Evolutionary conservation across 2,888 invertebrate species (phyloP), one percentile per base, ranked within the genome.

Genomic region (Bombyx huttoni): DNA sequence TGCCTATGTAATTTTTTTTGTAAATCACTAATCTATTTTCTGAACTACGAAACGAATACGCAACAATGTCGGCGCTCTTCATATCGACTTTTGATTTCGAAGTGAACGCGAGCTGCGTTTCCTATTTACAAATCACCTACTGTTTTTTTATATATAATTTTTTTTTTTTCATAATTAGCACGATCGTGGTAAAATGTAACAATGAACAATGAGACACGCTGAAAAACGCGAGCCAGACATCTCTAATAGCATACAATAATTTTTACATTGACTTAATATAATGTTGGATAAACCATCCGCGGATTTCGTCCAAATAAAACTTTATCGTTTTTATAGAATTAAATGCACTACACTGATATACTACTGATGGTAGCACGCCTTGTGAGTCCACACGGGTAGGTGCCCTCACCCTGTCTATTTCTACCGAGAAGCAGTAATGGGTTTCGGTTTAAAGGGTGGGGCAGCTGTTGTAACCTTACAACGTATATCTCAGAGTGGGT

Each of bases 181-280:
- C 40, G 40, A 47, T 49, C 49, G 40, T 47, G 47, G 49, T 51
- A 48, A 54, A 52, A 46, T 49, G 49, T 51, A 47, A 40, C 40
- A 49, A 51, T 51, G 47, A 47, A 48, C 52, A 52, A 46, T 35
- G 34, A 47, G 51, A 51, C 51, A 51, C 49, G 49, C 14, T 10
- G 12, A 40, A 40, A 40, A 40, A 10, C 9, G 40, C 24, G 24
- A 24, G 24, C 5, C 40, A 40, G 40, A 40, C 40, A 12, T 8
- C 40, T 40, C 40, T 3, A 7, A 24, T 24, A 24, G 24, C 12
- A 3, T 40, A 40, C 40, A 12, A 10, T 40, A 12, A 10, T 40
- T 12, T 10, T 40, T 40, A 40, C 40, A 40, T 5, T 40, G 40
- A 40, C 40, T 3, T 40, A 6, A 40, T 5, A 40, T 40, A 40